A percentile compares a stretch with the other conserved stretches of the same genome.
Conservation (phyloP, 2,113 vertebrate species). For the Chamaetylas fuelleborni region DNA sequence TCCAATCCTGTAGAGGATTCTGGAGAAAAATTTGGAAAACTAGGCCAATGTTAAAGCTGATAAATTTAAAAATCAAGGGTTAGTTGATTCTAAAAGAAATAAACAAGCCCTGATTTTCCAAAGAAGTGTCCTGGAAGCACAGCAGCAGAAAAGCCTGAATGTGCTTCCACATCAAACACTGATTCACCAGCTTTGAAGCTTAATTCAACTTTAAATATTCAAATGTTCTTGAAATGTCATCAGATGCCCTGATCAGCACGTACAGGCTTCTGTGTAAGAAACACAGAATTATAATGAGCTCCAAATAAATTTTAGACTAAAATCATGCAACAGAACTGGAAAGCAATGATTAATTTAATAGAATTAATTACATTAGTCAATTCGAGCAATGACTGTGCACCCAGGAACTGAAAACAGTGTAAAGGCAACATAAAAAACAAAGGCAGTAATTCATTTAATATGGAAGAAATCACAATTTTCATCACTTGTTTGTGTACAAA, state of each 20-base stretch:
- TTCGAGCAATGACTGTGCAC: not conserved
- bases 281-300: not conserved
- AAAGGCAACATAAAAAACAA: not conserved
- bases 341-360: not conserved
- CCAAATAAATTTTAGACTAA: not conserved
- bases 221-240: constrained; percentile 47
- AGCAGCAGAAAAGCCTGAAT: not conserved
- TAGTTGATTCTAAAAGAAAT: not conserved
- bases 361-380: not conserved
- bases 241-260: not conserved
- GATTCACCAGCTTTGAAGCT: constrained; percentile 32
- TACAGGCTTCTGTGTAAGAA: not conserved
- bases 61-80: not conserved
- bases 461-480: not conserved
- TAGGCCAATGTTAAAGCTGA: not conserved
- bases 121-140: not conserved
- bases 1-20: not conserved
- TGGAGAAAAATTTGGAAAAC: not conserved
- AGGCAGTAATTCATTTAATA: not conserved
- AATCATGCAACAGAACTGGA: not conserved
- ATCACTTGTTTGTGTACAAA: not conserved
- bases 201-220: constrained; percentile 48
- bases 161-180: constrained; percentile 12
- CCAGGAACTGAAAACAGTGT: not conserved
- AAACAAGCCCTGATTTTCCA: not conserved